A percentile compares a stretch with the other conserved stretches of the same genome.
phyloP scores from a whole-genome alignment of 2,797 vertebrate genomes.

The Sebastiscus tertius region DNA sequence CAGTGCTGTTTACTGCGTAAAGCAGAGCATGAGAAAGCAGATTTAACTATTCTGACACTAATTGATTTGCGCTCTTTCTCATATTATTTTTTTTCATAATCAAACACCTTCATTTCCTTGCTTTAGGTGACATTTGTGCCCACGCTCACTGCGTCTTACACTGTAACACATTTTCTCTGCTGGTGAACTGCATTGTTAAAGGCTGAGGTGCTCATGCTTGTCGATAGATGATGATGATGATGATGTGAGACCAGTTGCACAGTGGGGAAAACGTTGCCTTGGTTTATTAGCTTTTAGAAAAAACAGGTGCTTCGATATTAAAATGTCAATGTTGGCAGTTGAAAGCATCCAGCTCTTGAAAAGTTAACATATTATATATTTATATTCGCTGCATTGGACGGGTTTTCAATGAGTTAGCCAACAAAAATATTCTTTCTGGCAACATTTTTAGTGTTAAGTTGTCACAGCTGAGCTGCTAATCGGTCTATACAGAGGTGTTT shows the following conservation, averaged over 20 bases:
- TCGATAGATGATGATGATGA: not conserved
- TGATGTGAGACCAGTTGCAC: not conserved
- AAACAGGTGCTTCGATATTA: not conserved
- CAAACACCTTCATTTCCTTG: not conserved
- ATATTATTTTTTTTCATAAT: not conserved
- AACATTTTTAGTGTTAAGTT: not conserved
- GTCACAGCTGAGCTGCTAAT: not conserved
- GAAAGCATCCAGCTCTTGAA: not conserved
- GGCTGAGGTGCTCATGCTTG: not conserved
- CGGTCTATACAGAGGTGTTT: slow-evolving; percentile 2
- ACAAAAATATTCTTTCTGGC: not conserved
- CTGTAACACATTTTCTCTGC: not conserved
- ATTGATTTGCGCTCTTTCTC: not conserved
- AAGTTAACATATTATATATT: not conserved
- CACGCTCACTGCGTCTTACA: not conserved
- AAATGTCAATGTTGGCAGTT: not conserved
- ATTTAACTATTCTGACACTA: not conserved
- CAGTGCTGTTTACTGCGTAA: not conserved
- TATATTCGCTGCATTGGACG: not conserved
- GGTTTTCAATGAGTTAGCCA: not conserved
- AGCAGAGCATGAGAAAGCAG: not conserved
- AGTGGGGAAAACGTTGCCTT: not conserved
- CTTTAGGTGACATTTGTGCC: not conserved
- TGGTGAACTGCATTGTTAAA: not conserved
- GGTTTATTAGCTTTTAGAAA: not conserved